A percentile compares a stretch with the other conserved stretches of the same genome.
These are phyloP conservation scores for Hyposmocoma kahamanoa DNA, from an alignment of 1,140 invertebrate genomes.

Conservation along the genomic window DNA sequence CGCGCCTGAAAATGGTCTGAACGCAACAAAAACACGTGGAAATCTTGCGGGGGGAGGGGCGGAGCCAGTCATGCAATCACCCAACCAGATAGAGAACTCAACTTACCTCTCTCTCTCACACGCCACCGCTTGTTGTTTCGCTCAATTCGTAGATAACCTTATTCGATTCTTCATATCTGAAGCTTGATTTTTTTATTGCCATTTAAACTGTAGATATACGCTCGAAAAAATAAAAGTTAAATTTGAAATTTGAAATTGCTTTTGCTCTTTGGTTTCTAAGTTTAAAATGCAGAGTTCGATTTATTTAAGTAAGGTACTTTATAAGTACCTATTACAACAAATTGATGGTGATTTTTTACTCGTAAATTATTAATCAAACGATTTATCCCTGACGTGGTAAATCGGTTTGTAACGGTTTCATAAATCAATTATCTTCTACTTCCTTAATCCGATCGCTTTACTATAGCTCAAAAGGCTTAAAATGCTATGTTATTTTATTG, in stretches of 20 bases:
- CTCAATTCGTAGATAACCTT: slow-evolving; percentile 38
- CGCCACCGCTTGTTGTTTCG: slow-evolving; percentile 11
- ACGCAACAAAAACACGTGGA: slow-evolving; percentile 50
- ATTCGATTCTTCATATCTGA: slow-evolving; percentile 54
- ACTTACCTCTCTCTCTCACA: slow-evolving; percentile 19
- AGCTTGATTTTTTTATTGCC: slow-evolving; percentile 43
- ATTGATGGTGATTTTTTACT: too few species aligned
- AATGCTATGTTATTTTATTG: not conserved
- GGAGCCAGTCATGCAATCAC: not conserved
- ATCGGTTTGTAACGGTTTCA: not conserved
- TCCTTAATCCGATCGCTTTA: not conserved
- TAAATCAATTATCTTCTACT: not conserved
- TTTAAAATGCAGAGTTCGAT: too few species aligned
- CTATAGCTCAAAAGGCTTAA: not conserved
- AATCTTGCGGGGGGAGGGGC: slow-evolving; percentile 31
- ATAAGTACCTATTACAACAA: not conserved
- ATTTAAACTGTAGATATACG: slow-evolving; percentile 38
- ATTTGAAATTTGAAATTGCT: slow-evolving; percentile 16
- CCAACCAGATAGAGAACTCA: slow-evolving; percentile 22
- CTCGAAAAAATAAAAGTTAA: slow-evolving; percentile 35
- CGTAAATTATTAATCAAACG: not conserved
- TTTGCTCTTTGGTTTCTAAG: too few species aligned
- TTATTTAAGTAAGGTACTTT: too few species aligned
- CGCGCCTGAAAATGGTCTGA: slow-evolving; percentile 34
- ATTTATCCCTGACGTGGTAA: not conserved